Evolutionary conservation across 2,113 vertebrate species (phyloP).

Genomic region (Oryzias woworae): DNA sequence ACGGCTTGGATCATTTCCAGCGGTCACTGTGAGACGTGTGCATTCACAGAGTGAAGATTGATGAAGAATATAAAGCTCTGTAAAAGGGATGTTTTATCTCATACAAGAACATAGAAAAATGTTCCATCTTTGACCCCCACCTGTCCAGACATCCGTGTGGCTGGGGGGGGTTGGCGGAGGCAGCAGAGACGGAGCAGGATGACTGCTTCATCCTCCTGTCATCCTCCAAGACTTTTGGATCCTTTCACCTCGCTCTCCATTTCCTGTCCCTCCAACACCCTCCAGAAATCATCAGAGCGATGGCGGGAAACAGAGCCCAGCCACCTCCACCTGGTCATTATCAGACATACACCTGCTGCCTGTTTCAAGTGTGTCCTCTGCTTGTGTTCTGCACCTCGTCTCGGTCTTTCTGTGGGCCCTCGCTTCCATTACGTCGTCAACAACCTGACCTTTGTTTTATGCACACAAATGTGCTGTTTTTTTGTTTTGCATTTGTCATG

Average conservation of each 20-base stretch:
- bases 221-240: slow-evolving; percentile 23
- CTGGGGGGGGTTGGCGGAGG: slow-evolving; percentile 43
- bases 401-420: slow-evolving; percentile 3
- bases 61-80: too few relatives aligned
- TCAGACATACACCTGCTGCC: slow-evolving; percentile 63
- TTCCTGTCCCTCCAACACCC: slow-evolving; percentile 8
- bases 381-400: slow-evolving; percentile 8
- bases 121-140: slow-evolving; percentile 6
- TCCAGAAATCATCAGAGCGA: slow-evolving; percentile 45
- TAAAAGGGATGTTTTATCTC: too few relatives aligned
- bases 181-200: slow-evolving; percentile 27
- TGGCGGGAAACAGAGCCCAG: slow-evolving; percentile 51
- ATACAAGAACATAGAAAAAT: not conserved
- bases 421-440: slow-evolving; percentile 24
- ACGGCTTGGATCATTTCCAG: too few relatives aligned
- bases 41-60: too few relatives aligned
- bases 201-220: slow-evolving; percentile 33
- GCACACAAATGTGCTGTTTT: not conserved
- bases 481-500: not conserved
- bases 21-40: too few relatives aligned
- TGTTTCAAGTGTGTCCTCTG: slow-evolving; percentile 2
- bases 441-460: slow-evolving; percentile 18
- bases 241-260: slow-evolving; percentile 19
- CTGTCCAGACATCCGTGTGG: slow-evolving; percentile 41
- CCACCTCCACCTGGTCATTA: slow-evolving; percentile 63